phyloP scores from a whole-genome alignment of 1,140 invertebrate genomes.

The Scaptomyza pallida region DNA sequence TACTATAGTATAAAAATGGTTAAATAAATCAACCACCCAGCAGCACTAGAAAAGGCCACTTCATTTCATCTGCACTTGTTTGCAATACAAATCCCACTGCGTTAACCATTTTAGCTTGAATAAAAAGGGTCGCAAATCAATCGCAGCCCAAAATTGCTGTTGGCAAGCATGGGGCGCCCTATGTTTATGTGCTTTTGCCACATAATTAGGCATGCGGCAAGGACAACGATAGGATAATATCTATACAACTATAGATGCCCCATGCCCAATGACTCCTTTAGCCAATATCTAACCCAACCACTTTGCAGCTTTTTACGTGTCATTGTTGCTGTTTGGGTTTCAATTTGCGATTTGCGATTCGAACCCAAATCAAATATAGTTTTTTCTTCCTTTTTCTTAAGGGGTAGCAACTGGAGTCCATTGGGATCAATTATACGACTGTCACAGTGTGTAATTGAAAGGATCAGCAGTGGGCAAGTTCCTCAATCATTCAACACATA shows the following conservation, averaged over 20 bases:
- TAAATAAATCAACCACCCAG: slow-evolving; percentile 48
- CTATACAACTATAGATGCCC: not conserved
- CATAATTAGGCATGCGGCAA: slow-evolving; percentile 76
- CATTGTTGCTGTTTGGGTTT: slow-evolving; percentile 68
- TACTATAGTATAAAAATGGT: slow-evolving; percentile 38
- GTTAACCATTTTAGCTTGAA: slow-evolving; percentile 10
- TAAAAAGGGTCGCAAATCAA: slow-evolving; percentile 73
- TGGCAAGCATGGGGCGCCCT: slow-evolving; percentile 10
- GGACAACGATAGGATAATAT: slow-evolving; percentile 44
- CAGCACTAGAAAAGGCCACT: slow-evolving; percentile 37
- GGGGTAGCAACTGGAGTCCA: slow-evolving; percentile 51
- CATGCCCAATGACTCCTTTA: not conserved
- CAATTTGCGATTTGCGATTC: slow-evolving; percentile 60
- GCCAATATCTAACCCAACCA: slow-evolving; percentile 13
- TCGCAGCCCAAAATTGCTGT: slow-evolving; percentile 51
- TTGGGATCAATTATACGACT: slow-evolving; percentile 80
- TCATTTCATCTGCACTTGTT: slow-evolving; percentile 40
- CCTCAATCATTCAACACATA: slow-evolving; percentile 38
- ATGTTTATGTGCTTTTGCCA: slow-evolving; percentile 70
- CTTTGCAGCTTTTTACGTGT: slow-evolving; percentile 49
- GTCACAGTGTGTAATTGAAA: slow-evolving; percentile 82
- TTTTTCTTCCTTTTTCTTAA: slow-evolving; percentile 18
- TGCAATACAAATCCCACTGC: slow-evolving; percentile 17
- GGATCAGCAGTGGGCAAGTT: slow-evolving; percentile 57
- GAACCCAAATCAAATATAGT: slow-evolving; percentile 76